A percentile compares a stretch with the other conserved stretches of the same genome.
Conservation (phyloP, 2,113 vertebrate genomes). For the Syngnathus scovelli region DNA sequence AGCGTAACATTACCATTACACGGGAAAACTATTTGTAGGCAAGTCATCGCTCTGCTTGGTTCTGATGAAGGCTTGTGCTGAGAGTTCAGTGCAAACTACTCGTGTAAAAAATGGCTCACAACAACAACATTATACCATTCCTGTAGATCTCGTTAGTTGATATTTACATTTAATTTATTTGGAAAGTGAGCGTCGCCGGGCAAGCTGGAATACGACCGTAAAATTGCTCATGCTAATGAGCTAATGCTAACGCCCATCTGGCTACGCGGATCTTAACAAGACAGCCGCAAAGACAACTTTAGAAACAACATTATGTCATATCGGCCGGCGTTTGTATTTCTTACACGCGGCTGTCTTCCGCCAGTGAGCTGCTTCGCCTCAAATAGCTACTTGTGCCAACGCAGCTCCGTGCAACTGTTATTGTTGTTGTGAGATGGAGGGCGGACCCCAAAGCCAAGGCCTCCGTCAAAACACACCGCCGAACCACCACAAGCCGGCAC, state of each 20-base stretch:
- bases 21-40: not conserved
- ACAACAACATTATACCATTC: not conserved
- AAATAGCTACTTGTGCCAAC: slow-evolving; percentile 38
- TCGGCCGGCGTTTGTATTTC: not conserved
- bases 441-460: slow-evolving; percentile 73
- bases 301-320: not conserved
- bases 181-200: not conserved
- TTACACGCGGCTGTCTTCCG: not conserved
- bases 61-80: not conserved
- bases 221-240: slow-evolving; percentile 12
- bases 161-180: not conserved
- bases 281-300: not conserved
- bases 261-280: not conserved
- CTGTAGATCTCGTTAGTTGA: slow-evolving; percentile 1
- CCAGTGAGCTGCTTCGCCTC: slow-evolving; percentile 3
- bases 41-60: not conserved
- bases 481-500: slow-evolving; percentile 29
- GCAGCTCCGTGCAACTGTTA: slow-evolving; percentile 55
- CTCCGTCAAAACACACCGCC: slow-evolving; percentile 69
- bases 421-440: slow-evolving; percentile 78
- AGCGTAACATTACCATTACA: not conserved
- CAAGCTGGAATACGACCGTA: not conserved
- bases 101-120: not conserved
- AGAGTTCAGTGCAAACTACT: not conserved
- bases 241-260: slow-evolving; percentile 2